Base-by-base conservation (phyloP, 2,113 vertebrate species). In the Rhinolophus sinicus region DNA sequence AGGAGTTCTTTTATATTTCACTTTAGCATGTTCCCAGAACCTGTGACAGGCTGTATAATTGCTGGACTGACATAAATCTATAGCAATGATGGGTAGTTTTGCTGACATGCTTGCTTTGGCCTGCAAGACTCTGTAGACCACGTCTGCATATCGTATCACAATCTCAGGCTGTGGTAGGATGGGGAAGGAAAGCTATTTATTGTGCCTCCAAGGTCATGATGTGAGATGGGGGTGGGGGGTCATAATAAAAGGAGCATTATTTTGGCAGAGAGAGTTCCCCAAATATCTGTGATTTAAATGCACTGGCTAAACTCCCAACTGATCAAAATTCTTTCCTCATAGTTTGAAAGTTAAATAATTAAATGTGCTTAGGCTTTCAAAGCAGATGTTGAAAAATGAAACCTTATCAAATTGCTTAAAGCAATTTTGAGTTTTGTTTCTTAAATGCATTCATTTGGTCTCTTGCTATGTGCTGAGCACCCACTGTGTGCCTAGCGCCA, bases 41-140 rank as follows among this genome's bases (percentile, higher is more conserved):
- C 95, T 3, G 16, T 87, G 97, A 93, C 95, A 96, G 94, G 83
- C 89, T 96, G 92, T 81, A 52, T 96, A 97, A 97, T 96, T 97
- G 98, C 97, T 94, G 65, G 95, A 58, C 92, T 1, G 3, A 97
- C 97, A 97, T 96, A 97, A 97, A 98, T 97, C 96, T 95, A 92
- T 96, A 97, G 93, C 93, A 90, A 0, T 1, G 75, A 81, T 90
- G 86, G 90, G 92, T 92, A 81, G 97, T 96, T 98, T 95, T 97
- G 97, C 97, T 97, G 97, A 97, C 6, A 21, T 90, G 88, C 92
- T 94, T 96, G 94, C 93, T 97, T 93, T 2, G 9, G 70, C 44
- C 92, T 89, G 91, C 86, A 93, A 77, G 97, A 92, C 89, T 90
- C 54, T 3, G 93, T 94, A n/a, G 96, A 95, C 94, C 95, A 70